Evolutionary conservation across 2,888 invertebrate species (phyloP).

Genomic region (Pemphredon lugubris): DNA sequence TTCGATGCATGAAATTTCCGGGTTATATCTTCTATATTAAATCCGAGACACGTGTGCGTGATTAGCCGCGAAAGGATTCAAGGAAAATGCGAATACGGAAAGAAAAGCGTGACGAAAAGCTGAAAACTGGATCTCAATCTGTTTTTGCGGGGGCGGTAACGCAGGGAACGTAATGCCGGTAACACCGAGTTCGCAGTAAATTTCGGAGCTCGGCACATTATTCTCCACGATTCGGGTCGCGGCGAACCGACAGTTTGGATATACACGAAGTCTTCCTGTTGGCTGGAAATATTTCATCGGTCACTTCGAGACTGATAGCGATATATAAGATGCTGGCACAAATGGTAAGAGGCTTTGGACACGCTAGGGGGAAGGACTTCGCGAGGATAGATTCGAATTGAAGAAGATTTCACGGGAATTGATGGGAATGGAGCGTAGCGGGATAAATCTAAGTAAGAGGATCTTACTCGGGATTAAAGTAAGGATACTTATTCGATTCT

Average conservation of each 20-base stretch:
- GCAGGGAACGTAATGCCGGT: not conserved
- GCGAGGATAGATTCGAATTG: not conserved
- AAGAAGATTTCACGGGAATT: not conserved
- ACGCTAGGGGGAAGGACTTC: not conserved
- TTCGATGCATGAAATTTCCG: too few species aligned
- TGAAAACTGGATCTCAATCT: too few species aligned
- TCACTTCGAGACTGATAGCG: constrained; percentile 5
- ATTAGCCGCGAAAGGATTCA: too few species aligned
- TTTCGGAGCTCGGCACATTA: not conserved
- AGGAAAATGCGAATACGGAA: too few species aligned
- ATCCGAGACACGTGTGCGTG: too few species aligned
- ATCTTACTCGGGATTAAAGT: not conserved
- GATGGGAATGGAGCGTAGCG: not conserved
- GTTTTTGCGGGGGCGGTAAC: too few species aligned
- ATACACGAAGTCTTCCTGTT: not conserved
- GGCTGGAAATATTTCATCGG: constrained; percentile 12
- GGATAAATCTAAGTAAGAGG: too few species aligned
- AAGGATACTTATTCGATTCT: not conserved
- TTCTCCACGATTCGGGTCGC: constrained; percentile 9
- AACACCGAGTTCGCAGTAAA: not conserved
- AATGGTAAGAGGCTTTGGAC: not conserved
- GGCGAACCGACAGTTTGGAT: not conserved
- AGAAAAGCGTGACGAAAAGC: too few species aligned
- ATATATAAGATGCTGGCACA: not conserved
- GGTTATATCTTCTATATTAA: too few species aligned